Evolutionary conservation across 2,113 vertebrate genomes (phyloP).

Genomic region (Dryoscopus gambensis): DNA sequence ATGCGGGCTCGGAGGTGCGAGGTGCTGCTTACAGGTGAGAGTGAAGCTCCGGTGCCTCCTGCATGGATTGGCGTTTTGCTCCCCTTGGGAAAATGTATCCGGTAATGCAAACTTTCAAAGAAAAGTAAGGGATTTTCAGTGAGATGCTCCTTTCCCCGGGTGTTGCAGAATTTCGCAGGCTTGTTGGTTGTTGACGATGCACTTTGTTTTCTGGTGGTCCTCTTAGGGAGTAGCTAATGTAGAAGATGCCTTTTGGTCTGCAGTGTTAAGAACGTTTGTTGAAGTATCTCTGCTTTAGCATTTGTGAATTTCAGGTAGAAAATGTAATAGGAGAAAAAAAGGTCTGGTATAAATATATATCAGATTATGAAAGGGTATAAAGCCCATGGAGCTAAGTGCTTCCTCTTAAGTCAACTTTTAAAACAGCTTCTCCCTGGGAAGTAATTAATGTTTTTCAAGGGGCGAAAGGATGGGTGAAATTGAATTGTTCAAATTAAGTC

Average conservation of each 20-base stretch:
- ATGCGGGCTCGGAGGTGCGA: not conserved
- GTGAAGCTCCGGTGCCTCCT: not conserved
- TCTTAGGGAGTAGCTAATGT: not conserved
- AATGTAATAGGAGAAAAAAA: not conserved
- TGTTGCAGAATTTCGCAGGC: not conserved
- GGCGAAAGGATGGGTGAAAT: conserved; percentile 17
- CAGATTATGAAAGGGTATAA: not conserved
- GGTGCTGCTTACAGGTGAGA: not conserved
- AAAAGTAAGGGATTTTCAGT: not conserved
- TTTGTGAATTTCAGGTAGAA: not conserved
- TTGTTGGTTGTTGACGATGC: not conserved
- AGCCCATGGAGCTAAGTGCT: not conserved
- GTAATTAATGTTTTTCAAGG: not conserved
- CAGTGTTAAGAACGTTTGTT: not conserved
- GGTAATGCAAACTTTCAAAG: not conserved
- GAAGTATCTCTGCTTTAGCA: not conserved
- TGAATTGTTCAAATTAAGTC: conserved; percentile 49
- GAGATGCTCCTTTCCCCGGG: not conserved
- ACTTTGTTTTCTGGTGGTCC: not conserved
- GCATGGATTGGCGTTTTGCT: not conserved
- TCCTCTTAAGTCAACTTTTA: conserved; percentile 4
- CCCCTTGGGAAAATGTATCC: not conserved
- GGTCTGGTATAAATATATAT: not conserved
- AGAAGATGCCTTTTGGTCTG: not conserved
- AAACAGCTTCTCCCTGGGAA: not conserved